A percentile compares a stretch with the other conserved stretches of the same genome.
Evolutionary conservation across 1,140 invertebrate genomes (phyloP).

Genomic region (Heliconius hermathena): DNA sequence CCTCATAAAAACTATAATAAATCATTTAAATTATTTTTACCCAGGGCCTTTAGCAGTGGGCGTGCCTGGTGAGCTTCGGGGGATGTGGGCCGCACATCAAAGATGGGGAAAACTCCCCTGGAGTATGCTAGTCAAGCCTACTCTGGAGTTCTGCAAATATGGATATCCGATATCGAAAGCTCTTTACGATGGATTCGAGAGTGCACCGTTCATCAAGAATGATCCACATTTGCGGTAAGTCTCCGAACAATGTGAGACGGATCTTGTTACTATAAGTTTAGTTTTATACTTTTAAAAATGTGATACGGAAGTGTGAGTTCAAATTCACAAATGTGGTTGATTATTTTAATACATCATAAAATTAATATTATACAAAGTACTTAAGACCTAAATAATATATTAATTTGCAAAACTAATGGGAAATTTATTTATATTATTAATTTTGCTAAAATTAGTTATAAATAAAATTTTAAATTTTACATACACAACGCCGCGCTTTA

Average conservation of each 20-base stretch:
- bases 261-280: neutral
- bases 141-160: constrained; percentile 88
- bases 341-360: neutral
- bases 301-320: no score
- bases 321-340: no score
- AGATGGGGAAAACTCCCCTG: constrained; percentile 92
- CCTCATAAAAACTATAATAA: no score
- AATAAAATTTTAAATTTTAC: no score
- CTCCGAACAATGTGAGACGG: neutral
- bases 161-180: constrained; percentile 88
- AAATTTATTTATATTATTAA: no score
- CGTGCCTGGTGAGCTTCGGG: constrained; percentile 95
- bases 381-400: no score
- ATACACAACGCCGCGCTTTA: no score
- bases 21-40: constrained; percentile 29
- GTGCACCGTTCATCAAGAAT: constrained; percentile 80
- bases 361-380: no score
- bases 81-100: constrained; percentile 92
- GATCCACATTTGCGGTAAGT: constrained; percentile 85
- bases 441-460: no score
- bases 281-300: no score
- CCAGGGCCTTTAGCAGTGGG: constrained; percentile 89
- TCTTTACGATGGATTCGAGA: constrained; percentile 83
- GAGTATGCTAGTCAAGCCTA: constrained; percentile 89
- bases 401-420: no score